Conservation (phyloP, 2,888 invertebrate genomes). For the Pteria penguin region DNA sequence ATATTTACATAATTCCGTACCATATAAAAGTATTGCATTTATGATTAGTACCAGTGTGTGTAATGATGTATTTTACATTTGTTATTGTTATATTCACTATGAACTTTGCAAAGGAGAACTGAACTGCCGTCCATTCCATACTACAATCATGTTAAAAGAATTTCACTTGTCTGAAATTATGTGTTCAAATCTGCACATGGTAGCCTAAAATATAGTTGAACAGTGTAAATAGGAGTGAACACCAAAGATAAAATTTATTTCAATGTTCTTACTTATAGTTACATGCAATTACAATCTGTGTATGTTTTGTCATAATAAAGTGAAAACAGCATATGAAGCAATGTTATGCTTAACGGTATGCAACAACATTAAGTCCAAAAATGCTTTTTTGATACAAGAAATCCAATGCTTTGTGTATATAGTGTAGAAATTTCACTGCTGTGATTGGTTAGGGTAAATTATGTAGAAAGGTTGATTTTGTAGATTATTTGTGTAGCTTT, state of each 20-base stretch:
- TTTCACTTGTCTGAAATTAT: not conserved
- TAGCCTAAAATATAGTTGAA: too few species aligned
- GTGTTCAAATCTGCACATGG: not conserved
- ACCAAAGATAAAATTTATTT: too few species aligned
- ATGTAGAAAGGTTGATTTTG: not conserved
- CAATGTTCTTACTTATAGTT: too few species aligned
- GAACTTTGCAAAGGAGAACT: not conserved
- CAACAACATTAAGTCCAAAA: too few species aligned
- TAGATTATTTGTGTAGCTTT: not conserved
- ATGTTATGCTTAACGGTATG: too few species aligned
- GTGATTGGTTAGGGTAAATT: not conserved
- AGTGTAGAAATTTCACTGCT: not conserved
- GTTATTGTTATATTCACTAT: constrained; percentile 11
- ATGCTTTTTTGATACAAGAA: not conserved
- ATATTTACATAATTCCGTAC: not conserved
- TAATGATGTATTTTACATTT: constrained; percentile 6
- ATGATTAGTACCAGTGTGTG: not conserved
- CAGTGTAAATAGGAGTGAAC: too few species aligned
- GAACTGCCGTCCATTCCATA: constrained; percentile 29
- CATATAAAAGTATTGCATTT: not conserved
- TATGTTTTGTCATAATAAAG: too few species aligned
- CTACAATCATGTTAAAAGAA: not conserved
- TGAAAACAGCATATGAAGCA: too few species aligned
- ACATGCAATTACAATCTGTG: too few species aligned
- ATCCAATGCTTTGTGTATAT: not conserved